phyloP scores from a whole-genome alignment of 2,797 vertebrate species.

The Aselliscus stoliczkanus region DNA sequence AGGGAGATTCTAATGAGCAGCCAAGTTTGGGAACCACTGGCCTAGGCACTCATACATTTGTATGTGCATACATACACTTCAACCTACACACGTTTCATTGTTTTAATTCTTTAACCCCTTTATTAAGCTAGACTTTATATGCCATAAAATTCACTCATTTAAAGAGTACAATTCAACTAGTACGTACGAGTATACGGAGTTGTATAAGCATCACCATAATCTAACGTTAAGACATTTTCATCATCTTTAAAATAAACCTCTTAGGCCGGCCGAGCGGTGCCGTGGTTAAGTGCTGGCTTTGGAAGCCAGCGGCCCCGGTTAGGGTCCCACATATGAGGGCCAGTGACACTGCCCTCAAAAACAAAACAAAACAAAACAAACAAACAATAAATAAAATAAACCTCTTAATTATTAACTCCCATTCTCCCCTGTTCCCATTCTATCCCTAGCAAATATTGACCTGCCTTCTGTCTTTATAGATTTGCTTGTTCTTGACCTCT shows the following conservation, averaged over 20 bases:
- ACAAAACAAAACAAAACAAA: no score
- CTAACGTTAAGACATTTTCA: not conserved
- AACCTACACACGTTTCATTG: not conserved
- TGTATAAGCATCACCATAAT: not conserved
- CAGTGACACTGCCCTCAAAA: no score
- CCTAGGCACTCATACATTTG: not conserved
- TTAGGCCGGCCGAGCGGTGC: no score
- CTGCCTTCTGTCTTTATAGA: not conserved
- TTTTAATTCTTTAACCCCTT: not conserved
- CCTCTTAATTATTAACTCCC: not conserved
- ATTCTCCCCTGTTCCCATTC: not conserved
- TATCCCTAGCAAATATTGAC: not conserved
- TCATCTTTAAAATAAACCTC: not conserved
- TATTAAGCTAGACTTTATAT: not conserved
- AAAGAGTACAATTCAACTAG: not conserved
- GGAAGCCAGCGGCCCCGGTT: no score
- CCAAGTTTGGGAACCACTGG: not conserved
- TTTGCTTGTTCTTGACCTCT: not conserved
- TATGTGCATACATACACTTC: not conserved
- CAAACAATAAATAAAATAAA: no score
- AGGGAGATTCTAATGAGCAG: not conserved
- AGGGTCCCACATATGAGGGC: no score
- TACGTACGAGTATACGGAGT: not conserved
- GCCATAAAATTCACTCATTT: not conserved
- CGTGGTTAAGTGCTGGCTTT: no score